A percentile compares a stretch with the other conserved stretches of the same genome.
phyloP scores from a whole-genome alignment of 2,888 invertebrate species.

The Suillia variegata region DNA sequence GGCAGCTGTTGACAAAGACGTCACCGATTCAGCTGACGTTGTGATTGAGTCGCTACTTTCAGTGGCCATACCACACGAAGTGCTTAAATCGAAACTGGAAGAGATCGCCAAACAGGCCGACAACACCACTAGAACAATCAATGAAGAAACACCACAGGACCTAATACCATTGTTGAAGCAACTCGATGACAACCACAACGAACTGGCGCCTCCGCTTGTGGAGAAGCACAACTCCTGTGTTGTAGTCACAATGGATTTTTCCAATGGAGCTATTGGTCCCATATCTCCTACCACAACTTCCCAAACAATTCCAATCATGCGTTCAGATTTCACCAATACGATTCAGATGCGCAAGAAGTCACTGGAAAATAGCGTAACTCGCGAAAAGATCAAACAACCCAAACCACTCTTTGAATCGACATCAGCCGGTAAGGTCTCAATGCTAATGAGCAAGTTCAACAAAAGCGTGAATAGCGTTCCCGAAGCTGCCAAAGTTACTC shows the following conservation, averaged over 20 bases:
- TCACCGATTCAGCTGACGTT: constrained; percentile 17
- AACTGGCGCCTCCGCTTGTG: not conserved
- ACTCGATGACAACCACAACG: constrained; percentile 26
- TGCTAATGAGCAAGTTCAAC: constrained; percentile 55
- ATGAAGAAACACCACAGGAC: not conserved
- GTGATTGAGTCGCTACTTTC: constrained; percentile 41
- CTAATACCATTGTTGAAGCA: constrained; percentile 14
- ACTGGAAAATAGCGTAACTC: constrained; percentile 53
- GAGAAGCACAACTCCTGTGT: not conserved
- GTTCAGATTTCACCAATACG: constrained; percentile 60
- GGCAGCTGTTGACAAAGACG: constrained; percentile 25
- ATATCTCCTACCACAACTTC: not conserved
- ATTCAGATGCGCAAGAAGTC: constrained; percentile 61
- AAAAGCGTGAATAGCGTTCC: constrained; percentile 15
- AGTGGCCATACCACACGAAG: constrained; percentile 45
- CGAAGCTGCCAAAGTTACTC: too few relatives aligned
- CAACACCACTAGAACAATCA: constrained; percentile 20
- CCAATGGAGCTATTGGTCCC: not conserved
- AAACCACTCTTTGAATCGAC: constrained; percentile 47
- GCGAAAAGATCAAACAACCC: constrained; percentile 50
- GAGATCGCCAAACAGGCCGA: constrained; percentile 52
- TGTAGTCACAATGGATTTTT: not conserved
- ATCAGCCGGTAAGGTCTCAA: constrained; percentile 53
- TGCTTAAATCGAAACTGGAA: constrained; percentile 55
- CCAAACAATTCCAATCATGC: constrained; percentile 50